Evolutionary conservation across 2,113 vertebrate species (phyloP).

Genomic region (Panthera leo): DNA sequence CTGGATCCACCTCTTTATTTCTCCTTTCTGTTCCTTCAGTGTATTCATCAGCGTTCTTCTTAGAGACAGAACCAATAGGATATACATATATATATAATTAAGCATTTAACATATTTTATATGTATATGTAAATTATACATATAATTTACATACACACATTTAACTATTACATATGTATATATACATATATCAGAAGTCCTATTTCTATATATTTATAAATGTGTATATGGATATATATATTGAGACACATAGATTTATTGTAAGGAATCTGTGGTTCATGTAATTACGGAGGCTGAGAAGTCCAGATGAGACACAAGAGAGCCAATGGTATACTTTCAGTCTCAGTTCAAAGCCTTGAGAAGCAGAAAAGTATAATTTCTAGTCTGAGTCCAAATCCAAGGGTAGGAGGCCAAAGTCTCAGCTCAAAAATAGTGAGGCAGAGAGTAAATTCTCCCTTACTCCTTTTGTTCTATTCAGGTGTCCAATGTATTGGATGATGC

Average conservation of each 20-base stretch:
- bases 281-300: not conserved
- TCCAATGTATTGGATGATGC: not conserved
- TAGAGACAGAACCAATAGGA: not conserved
- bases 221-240: not conserved
- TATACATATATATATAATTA: not conserved
- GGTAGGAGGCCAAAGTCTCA: not conserved
- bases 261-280: not conserved
- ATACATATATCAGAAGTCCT: not conserved
- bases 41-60: not conserved
- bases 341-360: not conserved
- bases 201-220: not conserved
- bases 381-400: not conserved
- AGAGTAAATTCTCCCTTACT: not conserved
- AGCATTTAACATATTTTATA: not conserved
- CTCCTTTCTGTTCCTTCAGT: not conserved
- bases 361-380: not conserved
- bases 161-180: not conserved
- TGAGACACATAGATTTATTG: not conserved
- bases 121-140: not conserved
- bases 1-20: not conserved
- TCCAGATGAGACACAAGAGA: not conserved
- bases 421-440: not conserved
- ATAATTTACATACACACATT: not conserved
- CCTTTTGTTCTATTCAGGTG: not conserved
- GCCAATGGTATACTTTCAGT: not conserved